A percentile compares a stretch with the other conserved stretches of the same genome.
phyloP scores from a whole-genome alignment of 2,113 vertebrate species.

The Pseudorhombus dupliciocellatus region DNA sequence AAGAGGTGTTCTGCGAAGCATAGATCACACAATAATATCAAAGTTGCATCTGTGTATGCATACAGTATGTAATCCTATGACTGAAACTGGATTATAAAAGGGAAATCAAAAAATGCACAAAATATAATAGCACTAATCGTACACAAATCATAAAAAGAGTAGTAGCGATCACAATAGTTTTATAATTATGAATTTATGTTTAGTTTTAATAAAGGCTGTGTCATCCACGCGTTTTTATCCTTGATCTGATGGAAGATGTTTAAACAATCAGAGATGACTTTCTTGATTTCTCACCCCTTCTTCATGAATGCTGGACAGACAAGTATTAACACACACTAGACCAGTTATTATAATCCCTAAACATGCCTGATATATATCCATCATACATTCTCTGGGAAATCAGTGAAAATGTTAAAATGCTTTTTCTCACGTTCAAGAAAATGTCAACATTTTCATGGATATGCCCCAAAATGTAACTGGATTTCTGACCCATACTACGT shows the following conservation, averaged over 20 bases:
- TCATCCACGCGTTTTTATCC: slow-evolving; percentile 34
- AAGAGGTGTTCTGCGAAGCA: slow-evolving; percentile 46
- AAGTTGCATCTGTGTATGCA: slow-evolving; percentile 34
- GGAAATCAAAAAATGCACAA: slow-evolving; percentile 63
- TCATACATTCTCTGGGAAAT: no score
- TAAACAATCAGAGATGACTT: neutral
- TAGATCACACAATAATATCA: slow-evolving; percentile 41
- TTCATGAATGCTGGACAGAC: no score
- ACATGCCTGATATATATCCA: no score
- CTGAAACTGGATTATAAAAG: slow-evolving; percentile 73
- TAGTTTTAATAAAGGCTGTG: slow-evolving; percentile 71
- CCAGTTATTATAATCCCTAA: no score
- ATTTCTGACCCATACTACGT: no score
- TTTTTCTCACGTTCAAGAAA: no score
- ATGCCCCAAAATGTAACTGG: no score
- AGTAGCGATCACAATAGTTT: slow-evolving; percentile 53
- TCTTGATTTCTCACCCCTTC: no score
- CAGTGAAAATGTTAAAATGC: no score
- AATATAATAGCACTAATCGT: slow-evolving; percentile 66
- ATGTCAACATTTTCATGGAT: no score
- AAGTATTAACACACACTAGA: no score
- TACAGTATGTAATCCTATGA: slow-evolving; percentile 36
- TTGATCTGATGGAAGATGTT: slow-evolving; percentile 14
- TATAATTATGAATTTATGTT: slow-evolving; percentile 59
- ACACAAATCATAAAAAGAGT: slow-evolving; percentile 40